Evolutionary conservation across 2,888 invertebrate species (phyloP), one percentile per base, ranked within the genome.

Genomic region (Andrena haemorrhoa): DNA sequence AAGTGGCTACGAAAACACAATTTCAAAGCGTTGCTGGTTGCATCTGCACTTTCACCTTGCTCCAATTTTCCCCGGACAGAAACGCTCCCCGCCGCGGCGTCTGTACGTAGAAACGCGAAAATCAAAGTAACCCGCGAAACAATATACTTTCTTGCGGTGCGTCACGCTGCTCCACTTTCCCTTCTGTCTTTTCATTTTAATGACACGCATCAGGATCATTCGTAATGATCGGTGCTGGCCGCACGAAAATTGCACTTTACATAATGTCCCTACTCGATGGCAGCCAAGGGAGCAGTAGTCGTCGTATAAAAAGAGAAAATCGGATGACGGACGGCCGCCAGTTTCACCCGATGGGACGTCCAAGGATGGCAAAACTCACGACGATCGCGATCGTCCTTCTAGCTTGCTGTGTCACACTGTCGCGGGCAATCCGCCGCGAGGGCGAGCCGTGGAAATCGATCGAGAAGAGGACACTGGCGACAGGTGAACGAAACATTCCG

Each of bases 271-370:
- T 75, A 72, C 35, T 35, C 53, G 35, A 31, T 60, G 33, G 41
- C 29, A 10, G 1, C 8, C 60, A 29, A 60, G 69, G 69, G 65
- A 66, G 16, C n/a, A 26, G 33, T 35, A 33, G n/a, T 23, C 7
- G 16, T 35, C 64, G 79, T 89, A 89, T 89, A 89, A 89, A 89
- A 89, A 86, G 85, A 81, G 75, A 83, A 82, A 84, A 84, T 77
- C 60, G 56, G 60, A 20, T 31, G 71, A 33, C 16, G n/a, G 5
- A 20, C 60, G 75, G 75, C 79, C 73, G 84, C 58, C 82, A 88
- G 89, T 89, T 84, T 80, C 69, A 49, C 66, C 69, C 86, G 80
- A 83, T 81, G 33, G 82, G 35, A 83, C 82, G 64, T 66, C 51
- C 66, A 64, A 89, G 77, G 72, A 90, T 89, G 90, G 61, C 83